phyloP scores from a whole-genome alignment of 2,888 invertebrate genomes.

The Ophion slaviceki region DNA sequence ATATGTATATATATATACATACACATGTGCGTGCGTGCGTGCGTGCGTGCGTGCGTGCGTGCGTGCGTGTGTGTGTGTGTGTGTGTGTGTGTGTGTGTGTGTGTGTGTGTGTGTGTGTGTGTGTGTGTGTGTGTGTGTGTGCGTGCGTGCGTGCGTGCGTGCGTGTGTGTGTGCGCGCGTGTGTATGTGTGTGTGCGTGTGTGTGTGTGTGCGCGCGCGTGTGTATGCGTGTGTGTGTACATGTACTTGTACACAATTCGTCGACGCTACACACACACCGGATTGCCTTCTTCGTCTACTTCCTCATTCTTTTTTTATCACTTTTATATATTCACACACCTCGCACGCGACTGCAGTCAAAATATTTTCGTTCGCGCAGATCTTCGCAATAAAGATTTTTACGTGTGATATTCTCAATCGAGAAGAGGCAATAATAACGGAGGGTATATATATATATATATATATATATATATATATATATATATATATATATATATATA shows the following conservation, averaged over 20 bases:
- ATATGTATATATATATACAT: no score
- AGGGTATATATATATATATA: background rate
- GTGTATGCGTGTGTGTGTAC: background rate
- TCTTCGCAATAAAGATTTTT: slow-evolving; percentile 29
- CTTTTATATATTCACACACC: background rate
- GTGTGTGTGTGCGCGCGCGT: no score
- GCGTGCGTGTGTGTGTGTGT: no score
- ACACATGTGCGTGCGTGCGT: no score
- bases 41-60: no score
- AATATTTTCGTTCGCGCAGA: slow-evolving; percentile 36
- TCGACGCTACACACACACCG: background rate
- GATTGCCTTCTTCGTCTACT: slow-evolving; percentile 34
- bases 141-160: no score
- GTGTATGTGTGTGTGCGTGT: no score
- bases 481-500: background rate
- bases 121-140: no score
- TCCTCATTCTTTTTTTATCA: slow-evolving; percentile 5
- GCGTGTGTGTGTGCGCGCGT: no score
- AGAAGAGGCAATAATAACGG: background rate
- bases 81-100: no score
- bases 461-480: background rate
- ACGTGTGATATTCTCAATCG: slow-evolving; percentile 9
- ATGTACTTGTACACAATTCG: slow-evolving; percentile 44
- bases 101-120: no score
- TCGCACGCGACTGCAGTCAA: slow-evolving; percentile 50